Evolutionary conservation across 2,888 invertebrate genomes (phyloP).

Genomic region (Spisula solida): DNA sequence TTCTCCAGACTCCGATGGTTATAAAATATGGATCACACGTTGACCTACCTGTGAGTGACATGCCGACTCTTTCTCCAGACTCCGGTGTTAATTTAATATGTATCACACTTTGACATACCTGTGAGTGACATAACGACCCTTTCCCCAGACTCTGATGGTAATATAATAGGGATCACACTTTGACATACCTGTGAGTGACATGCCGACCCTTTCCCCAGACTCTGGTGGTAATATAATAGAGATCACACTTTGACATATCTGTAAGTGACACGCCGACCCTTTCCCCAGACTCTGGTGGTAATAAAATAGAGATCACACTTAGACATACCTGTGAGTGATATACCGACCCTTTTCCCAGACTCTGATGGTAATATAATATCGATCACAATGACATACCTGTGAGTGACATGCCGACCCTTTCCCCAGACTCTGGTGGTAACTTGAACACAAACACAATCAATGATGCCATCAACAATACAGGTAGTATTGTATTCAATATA

Average conservation of each 20-base stretch:
- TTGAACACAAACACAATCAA: constrained; percentile 73
- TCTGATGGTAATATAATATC: too few relatives aligned
- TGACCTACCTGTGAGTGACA: constrained; percentile 57
- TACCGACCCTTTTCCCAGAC: constrained; percentile 69
- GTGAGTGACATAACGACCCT: constrained; percentile 63
- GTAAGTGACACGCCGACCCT: constrained; percentile 63
- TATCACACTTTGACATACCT: too few relatives aligned
- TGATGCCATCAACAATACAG: constrained; percentile 70
- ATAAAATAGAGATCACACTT: too few relatives aligned
- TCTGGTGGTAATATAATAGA: constrained; percentile 71
- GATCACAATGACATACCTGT: too few relatives aligned
- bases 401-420: constrained; percentile 64
- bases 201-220: constrained; percentile 69
- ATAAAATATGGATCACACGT: too few relatives aligned
- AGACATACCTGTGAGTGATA: constrained; percentile 65
- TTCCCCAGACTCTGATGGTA: constrained; percentile 72
- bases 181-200: constrained; percentile 66
- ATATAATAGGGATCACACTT: too few relatives aligned
- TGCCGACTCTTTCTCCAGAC: constrained; percentile 69
- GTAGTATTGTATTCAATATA: constrained; percentile 71
- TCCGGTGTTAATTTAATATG: constrained; percentile 71
- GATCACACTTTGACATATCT: too few relatives aligned
- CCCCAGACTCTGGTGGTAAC: constrained; percentile 71
- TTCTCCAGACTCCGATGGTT: too few relatives aligned
- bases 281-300: constrained; percentile 72